These are phyloP conservation scores for Pinctada fucata DNA, from an alignment of 2,888 invertebrate genomes.

Conservation along the genomic window DNA sequence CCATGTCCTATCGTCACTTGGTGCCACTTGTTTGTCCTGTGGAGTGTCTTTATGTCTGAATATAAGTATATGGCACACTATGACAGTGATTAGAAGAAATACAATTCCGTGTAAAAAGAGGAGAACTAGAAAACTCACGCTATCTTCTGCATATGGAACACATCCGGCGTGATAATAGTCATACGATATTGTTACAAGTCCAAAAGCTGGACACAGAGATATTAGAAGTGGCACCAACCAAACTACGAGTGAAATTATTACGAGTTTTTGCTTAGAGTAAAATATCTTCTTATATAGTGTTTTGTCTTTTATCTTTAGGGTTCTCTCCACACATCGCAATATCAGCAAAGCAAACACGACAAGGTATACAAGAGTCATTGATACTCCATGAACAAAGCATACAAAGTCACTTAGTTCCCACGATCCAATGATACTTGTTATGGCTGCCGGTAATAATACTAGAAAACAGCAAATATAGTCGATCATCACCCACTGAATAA, in stretches of 20 bases:
- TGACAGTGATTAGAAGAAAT: neutral
- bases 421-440: constrained; percentile 16
- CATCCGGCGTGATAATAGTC: constrained; percentile 27
- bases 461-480: constrained; percentile 13
- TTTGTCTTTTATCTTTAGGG: constrained; percentile 7
- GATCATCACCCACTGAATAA: constrained; percentile 21
- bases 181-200: constrained; percentile 12
- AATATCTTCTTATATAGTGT: constrained; percentile 18
- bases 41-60: neutral
- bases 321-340: constrained; percentile 16
- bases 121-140: neutral
- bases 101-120: constrained; percentile 16
- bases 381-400: constrained; percentile 14
- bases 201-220: constrained; percentile 3
- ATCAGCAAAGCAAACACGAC: constrained; percentile 17
- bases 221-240: constrained; percentile 5
- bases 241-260: constrained; percentile 3
- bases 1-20: neutral
- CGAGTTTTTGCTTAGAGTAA: constrained; percentile 4
- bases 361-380: constrained; percentile 15
- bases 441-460: constrained; percentile 14
- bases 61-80: constrained; percentile 10
- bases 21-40: neutral
- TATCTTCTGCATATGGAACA: constrained; percentile 16
- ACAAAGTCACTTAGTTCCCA: constrained; percentile 11